A percentile compares a stretch with the other conserved stretches of the same genome.
These are phyloP conservation scores for Diplolepis rosae DNA, from an alignment of 2,888 invertebrate genomes.

Conservation along the genomic window DNA sequence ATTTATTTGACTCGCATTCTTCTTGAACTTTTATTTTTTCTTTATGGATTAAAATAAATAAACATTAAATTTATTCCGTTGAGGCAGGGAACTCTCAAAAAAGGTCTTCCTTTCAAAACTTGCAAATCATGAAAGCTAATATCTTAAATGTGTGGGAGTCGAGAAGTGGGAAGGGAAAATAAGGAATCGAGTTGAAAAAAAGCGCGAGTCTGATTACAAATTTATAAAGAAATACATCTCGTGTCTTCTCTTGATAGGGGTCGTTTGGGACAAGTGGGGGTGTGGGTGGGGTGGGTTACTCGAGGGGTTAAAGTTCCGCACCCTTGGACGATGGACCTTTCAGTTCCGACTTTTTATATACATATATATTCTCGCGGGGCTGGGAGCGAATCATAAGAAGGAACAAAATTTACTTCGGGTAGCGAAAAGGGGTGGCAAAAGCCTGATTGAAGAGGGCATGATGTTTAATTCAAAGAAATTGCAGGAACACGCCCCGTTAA, in stretches of 20 bases:
- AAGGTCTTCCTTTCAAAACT: no score
- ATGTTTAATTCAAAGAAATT: slow-evolving; percentile 70
- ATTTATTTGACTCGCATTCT: no score
- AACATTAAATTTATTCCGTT: no score
- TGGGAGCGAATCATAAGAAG: slow-evolving; percentile 31
- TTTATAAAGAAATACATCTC: slow-evolving; percentile 63
- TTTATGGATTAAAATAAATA: no score
- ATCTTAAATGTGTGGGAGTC: no score
- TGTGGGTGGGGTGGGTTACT: not conserved
- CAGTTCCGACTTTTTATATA: not conserved
- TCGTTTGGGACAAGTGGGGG: not conserved
- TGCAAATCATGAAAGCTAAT: no score
- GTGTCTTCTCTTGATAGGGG: slow-evolving; percentile 43
- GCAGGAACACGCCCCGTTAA: slow-evolving; percentile 54
- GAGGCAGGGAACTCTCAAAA: no score
- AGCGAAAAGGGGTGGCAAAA: slow-evolving; percentile 36
- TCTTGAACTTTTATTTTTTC: no score
- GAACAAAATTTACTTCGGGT: slow-evolving; percentile 38
- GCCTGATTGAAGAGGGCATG: slow-evolving; percentile 64
- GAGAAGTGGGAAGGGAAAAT: not conserved
- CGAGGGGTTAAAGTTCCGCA: not conserved
- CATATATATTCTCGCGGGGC: slow-evolving; percentile 14
- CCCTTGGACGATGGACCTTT: not conserved
- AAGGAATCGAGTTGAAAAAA: not conserved
- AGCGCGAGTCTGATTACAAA: slow-evolving; percentile 59